Conservation (phyloP, 2,113 vertebrate species). For the Theristicus caerulescens region DNA sequence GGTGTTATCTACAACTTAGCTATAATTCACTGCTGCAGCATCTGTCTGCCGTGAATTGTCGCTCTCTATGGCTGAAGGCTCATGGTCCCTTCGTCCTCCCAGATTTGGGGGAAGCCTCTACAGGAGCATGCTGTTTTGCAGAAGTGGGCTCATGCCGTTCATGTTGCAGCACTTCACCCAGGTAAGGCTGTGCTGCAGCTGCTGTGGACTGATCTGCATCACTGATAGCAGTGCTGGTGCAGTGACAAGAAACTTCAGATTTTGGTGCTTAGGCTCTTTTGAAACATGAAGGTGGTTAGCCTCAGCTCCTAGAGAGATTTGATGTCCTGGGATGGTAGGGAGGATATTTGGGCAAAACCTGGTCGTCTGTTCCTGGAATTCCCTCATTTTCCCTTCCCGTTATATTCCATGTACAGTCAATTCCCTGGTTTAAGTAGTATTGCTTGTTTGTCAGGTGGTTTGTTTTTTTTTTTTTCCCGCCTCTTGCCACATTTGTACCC, state of each 20-base stretch:
- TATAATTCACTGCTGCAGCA: background rate
- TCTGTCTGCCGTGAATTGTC: background rate
- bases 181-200: background rate
- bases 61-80: background rate
- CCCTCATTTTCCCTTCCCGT: background rate
- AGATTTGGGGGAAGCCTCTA: background rate
- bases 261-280: background rate
- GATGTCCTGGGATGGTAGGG: background rate
- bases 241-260: background rate
- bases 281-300: background rate
- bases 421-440: background rate
- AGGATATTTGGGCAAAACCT: background rate
- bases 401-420: background rate
- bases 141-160: background rate
- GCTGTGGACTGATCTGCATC: background rate
- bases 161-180: background rate
- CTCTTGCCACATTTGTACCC: background rate
- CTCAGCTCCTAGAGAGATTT: background rate
- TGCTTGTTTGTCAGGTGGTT: background rate
- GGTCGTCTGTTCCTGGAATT: background rate
- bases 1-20: background rate
- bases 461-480: background rate
- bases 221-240: background rate
- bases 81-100: background rate
- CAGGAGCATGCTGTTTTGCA: background rate